Percentiles rank a stretch among this genome's conserved stretches.
Conservation (phyloP, 1,140 invertebrate genomes). For the Doryteuthis pealeii region DNA sequence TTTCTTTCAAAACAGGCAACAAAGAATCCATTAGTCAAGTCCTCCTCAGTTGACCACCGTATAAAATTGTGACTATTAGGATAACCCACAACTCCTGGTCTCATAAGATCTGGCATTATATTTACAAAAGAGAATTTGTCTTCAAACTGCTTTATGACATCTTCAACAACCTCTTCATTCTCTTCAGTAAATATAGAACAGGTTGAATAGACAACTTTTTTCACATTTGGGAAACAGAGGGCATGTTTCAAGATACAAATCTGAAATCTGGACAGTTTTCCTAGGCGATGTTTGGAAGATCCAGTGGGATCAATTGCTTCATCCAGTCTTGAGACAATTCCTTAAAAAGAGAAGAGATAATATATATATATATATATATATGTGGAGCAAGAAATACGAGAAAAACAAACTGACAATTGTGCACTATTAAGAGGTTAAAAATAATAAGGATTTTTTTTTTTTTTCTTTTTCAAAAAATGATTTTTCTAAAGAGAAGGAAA, state of each 20-base stretch:
- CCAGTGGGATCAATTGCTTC: constrained; percentile 36
- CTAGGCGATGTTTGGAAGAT: constrained; percentile 35
- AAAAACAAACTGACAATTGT: too few species aligned
- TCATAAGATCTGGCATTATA: constrained; percentile 47
- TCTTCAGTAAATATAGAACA: constrained; percentile 88
- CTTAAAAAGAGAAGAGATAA: constrained; percentile 52
- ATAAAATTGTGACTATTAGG: constrained; percentile 67
- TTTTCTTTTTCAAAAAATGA: too few species aligned
- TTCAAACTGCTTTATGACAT: constrained; percentile 58
- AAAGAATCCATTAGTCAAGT: constrained; percentile 92
- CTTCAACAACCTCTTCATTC: constrained; percentile 83
- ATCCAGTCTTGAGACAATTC: constrained; percentile 62
- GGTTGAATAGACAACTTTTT: constrained; percentile 90
- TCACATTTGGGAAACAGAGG: constrained; percentile 80
- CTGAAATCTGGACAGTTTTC: constrained; percentile 76
- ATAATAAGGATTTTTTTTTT: too few species aligned
- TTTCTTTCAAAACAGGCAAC: constrained; percentile 76
- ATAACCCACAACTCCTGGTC: constrained; percentile 48
- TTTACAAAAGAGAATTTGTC: constrained; percentile 36
- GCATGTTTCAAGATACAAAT: constrained; percentile 82
- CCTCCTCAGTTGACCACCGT: constrained; percentile 72
- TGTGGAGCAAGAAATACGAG: too few species aligned
- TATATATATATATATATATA: too few species aligned
- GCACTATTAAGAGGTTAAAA: too few species aligned
- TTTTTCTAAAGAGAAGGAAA: too few species aligned